These are phyloP conservation scores for Ceramica pisi DNA, from an alignment of 2,888 invertebrate species.

Conservation along the genomic window DNA sequence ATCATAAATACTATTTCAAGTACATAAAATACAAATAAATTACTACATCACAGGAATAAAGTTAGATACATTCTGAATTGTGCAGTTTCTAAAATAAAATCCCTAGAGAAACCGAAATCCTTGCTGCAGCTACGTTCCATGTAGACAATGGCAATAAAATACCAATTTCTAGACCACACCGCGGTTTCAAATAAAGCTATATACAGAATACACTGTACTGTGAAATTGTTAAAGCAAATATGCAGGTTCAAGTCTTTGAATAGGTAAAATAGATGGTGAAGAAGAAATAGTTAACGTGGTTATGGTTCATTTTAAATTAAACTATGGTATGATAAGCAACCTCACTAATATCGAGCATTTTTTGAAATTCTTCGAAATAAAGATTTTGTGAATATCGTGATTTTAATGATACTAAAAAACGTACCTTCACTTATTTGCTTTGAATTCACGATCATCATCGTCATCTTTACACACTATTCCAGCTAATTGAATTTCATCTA, in stretches of 20 bases:
- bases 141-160: constrained; percentile 48
- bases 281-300: not conserved
- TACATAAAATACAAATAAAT: constrained; percentile 18
- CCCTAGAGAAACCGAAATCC: constrained; percentile 24
- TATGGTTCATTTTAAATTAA: not conserved
- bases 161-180: constrained; percentile 42
- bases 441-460: not conserved
- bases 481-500: too few species aligned
- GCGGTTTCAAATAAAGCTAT: constrained; percentile 21
- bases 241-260: not conserved
- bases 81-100: constrained; percentile 36
- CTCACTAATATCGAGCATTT: not conserved
- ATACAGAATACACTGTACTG: constrained; percentile 11
- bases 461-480: too few species aligned
- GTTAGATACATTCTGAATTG: constrained; percentile 14
- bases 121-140: constrained; percentile 12
- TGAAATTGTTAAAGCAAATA: constrained; percentile 14
- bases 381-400: not conserved
- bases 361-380: too few species aligned
- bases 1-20: not conserved
- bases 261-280: not conserved
- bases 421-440: not conserved
- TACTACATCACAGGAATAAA: constrained; percentile 1
- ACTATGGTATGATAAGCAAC: not conserved
- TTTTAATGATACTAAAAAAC: not conserved